Evolutionary conservation across 2,797 vertebrate species (phyloP).

Genomic region (Mormyrops boulengeri): DNA sequence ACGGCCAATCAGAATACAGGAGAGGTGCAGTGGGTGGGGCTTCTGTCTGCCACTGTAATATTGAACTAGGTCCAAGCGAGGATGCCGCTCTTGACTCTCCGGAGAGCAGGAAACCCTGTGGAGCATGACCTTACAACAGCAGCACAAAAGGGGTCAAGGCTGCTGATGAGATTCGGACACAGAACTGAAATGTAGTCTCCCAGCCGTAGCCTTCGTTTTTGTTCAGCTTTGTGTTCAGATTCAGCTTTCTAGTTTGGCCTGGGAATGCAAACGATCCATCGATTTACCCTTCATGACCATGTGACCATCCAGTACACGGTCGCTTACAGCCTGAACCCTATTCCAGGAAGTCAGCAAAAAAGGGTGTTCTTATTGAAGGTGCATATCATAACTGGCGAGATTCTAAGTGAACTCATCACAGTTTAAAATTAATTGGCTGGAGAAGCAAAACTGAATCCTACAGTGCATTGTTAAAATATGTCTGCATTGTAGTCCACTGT

Average conservation of each 20-base stretch:
- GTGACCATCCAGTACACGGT: neutral
- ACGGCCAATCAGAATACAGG: neutral
- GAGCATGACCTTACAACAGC: neutral
- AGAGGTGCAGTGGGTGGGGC: neutral
- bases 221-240: neutral
- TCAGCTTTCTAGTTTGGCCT: neutral
- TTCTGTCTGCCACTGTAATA: neutral
- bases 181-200: neutral
- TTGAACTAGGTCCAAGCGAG: neutral
- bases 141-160: neutral
- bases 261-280: neutral
- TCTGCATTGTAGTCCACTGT: neutral
- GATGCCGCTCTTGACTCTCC: neutral
- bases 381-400: neutral
- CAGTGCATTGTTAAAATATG: neutral
- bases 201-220: neutral
- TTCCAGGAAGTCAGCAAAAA: neutral
- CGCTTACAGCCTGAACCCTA: neutral
- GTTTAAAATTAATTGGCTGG: neutral
- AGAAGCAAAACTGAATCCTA: neutral
- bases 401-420: neutral
- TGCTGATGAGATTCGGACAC: neutral
- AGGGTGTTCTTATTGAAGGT: neutral
- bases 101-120: neutral
- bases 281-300: neutral